Percentiles rank a stretch among this genome's conserved stretches.
These are phyloP conservation scores for Taxidea taxus DNA, from an alignment of 2,113 vertebrate genomes.

Conservation along the genomic window DNA sequence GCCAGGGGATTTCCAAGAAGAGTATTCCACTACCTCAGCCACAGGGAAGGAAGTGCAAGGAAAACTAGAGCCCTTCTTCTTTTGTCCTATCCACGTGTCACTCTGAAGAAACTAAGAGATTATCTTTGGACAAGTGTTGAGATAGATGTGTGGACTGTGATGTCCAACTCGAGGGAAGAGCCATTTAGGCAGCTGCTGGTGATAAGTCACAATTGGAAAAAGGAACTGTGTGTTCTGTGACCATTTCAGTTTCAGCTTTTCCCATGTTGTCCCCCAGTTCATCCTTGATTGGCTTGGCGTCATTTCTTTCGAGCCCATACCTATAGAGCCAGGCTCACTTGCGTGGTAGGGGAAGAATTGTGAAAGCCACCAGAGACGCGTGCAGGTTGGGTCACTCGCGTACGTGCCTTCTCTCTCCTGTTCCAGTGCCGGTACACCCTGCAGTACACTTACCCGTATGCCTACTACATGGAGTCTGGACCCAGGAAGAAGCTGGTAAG, in stretches of 20 bases:
- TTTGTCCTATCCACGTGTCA: conserved; percentile 21
- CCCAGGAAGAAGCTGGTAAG: conserved; percentile 98
- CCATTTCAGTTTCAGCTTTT: neutral
- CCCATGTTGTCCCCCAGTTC: neutral
- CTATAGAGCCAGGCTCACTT: neutral
- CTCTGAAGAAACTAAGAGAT: conserved; percentile 15
- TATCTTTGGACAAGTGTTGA: conserved; percentile 29
- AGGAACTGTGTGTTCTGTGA: neutral
- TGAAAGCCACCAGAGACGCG: neutral
- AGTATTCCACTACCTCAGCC: neutral
- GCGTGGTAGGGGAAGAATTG: neutral
- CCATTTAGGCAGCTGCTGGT: neutral
- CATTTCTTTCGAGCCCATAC: neutral
- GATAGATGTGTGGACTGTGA: conserved; percentile 21
- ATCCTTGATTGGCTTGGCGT: neutral
- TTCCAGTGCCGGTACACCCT: conserved; percentile 97
- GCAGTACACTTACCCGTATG: conserved; percentile 99
- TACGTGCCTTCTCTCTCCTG: conserved; percentile 33
- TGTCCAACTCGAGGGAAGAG: neutral
- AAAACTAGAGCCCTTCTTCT: neutral
- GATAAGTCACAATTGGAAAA: neutral
- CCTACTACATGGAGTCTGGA: conserved; percentile 99
- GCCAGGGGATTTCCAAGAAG: neutral
- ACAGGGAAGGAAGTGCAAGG: neutral
- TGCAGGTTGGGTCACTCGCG: neutral